Evolutionary conservation across 1,140 invertebrate species (phyloP).

Genomic region (Antheraea pernyi): DNA sequence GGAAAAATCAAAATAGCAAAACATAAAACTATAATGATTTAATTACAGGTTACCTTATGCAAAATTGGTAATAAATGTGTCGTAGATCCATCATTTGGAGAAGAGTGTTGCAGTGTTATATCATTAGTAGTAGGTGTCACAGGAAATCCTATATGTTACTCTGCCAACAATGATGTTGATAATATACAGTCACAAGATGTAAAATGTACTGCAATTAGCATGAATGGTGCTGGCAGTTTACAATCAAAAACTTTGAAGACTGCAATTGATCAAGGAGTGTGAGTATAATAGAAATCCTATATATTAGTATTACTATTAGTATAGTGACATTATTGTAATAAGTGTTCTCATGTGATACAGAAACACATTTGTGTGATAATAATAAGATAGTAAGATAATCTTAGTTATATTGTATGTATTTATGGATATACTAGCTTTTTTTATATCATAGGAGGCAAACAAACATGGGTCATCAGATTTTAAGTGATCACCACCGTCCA

Average conservation of each 20-base stretch:
- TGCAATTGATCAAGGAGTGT: constrained; percentile 83
- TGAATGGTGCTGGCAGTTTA: constrained; percentile 89
- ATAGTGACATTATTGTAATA: too few relatives aligned
- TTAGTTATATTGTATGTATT: too few relatives aligned
- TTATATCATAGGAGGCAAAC: too few relatives aligned
- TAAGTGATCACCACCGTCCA: too few relatives aligned
- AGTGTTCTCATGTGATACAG: too few relatives aligned
- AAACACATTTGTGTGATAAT: too few relatives aligned
- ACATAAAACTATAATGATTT: background rate
- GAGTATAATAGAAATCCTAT: constrained; percentile 44
- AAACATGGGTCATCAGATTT: too few relatives aligned
- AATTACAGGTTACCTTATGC: constrained; percentile 80
- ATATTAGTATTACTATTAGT: too few relatives aligned
- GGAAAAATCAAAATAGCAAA: too few relatives aligned
- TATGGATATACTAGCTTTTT: too few relatives aligned
- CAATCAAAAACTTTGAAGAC: constrained; percentile 85
- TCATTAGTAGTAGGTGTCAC: constrained; percentile 90
- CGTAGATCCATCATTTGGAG: constrained; percentile 94
- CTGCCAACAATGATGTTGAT: constrained; percentile 31
- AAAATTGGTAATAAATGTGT: constrained; percentile 95
- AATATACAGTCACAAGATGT: constrained; percentile 47
- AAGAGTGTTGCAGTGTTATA: constrained; percentile 92
- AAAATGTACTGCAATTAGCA: constrained; percentile 85
- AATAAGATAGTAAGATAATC: too few relatives aligned
- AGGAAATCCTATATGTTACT: constrained; percentile 69